phyloP scores from a whole-genome alignment of 2,113 vertebrate species.

The Forbesichthys papilliferus region DNA sequence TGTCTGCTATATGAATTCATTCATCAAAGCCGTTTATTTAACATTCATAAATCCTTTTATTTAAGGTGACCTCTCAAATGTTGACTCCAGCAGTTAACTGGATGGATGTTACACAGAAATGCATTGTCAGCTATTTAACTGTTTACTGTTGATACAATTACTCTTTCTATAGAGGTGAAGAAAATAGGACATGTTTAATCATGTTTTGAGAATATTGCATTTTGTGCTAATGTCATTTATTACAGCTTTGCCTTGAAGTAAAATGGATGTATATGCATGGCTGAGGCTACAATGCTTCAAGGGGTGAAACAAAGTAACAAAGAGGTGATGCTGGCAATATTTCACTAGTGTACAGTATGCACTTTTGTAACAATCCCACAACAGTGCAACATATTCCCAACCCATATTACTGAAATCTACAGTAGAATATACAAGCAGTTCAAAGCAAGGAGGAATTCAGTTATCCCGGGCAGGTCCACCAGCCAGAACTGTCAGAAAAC shows the following conservation, averaged over 20 bases:
- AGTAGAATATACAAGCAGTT: slow-evolving; percentile 22
- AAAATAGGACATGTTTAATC: background rate
- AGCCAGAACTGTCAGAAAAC: slow-evolving; percentile 6
- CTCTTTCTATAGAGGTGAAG: slow-evolving; percentile 45
- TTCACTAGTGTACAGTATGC: background rate
- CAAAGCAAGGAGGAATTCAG: slow-evolving; percentile 2
- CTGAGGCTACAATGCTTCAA: slow-evolving; percentile 5
- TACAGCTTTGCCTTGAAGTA: slow-evolving; percentile 6
- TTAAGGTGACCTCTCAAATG: slow-evolving; percentile 49
- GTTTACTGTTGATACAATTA: slow-evolving; percentile 57
- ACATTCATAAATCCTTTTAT: background rate
- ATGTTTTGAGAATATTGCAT: background rate
- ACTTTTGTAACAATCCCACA: no score
- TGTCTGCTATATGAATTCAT: no score
- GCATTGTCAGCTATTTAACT: slow-evolving; percentile 35
- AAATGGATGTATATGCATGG: slow-evolving; percentile 6
- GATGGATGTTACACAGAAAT: slow-evolving; percentile 27
- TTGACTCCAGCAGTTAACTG: slow-evolving; percentile 21
- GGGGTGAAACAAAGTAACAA: slow-evolving; percentile 6
- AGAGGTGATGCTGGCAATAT: background rate
- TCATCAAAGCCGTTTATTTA: no score
- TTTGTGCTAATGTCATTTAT: slow-evolving; percentile 5
- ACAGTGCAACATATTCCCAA: background rate
- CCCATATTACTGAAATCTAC: slow-evolving; percentile 3
- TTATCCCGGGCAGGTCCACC: background rate